A percentile compares a stretch with the other conserved stretches of the same genome.
Evolutionary conservation across 2,797 vertebrate species (phyloP).

Genomic region (Tiaroga cobitis): DNA sequence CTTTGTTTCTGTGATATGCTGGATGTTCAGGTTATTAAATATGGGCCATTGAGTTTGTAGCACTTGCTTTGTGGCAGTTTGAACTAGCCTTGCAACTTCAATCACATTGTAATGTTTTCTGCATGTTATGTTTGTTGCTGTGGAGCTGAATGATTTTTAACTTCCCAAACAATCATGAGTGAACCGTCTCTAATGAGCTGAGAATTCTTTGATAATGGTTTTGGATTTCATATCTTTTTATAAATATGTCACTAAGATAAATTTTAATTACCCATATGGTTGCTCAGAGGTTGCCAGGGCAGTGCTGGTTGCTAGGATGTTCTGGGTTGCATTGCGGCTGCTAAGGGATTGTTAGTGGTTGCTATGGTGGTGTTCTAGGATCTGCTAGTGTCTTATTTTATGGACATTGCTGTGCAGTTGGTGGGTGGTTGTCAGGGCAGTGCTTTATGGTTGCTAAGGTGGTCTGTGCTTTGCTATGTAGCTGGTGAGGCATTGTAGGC

Average conservation of each 20-base stretch:
- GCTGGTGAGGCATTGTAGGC: neutral
- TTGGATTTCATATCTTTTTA: neutral
- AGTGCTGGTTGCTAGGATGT: neutral
- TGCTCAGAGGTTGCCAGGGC: neutral
- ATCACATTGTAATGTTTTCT: slow-evolving; percentile 3
- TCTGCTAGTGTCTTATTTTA: neutral
- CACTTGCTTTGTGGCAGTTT: neutral
- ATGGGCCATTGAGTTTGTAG: neutral
- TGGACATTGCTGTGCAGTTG: neutral
- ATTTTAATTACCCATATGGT: neutral
- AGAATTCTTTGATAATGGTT: neutral
- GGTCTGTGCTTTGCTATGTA: neutral
- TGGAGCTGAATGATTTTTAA: neutral
- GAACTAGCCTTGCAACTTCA: neutral
- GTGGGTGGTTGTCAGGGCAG: neutral
- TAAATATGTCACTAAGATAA: neutral
- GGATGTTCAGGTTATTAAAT: neutral
- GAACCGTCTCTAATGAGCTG: neutral
- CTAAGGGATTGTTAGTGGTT: neutral
- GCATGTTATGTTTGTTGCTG: neutral
- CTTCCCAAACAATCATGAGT: no score
- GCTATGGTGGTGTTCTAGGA: neutral
- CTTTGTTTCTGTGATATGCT: neutral
- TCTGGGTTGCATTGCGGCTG: neutral
- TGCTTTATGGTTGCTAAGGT: neutral